A percentile compares a stretch with the other conserved stretches of the same genome.
Conservation (phyloP, 2,113 vertebrate species). For the Apteryx owenii region DNA sequence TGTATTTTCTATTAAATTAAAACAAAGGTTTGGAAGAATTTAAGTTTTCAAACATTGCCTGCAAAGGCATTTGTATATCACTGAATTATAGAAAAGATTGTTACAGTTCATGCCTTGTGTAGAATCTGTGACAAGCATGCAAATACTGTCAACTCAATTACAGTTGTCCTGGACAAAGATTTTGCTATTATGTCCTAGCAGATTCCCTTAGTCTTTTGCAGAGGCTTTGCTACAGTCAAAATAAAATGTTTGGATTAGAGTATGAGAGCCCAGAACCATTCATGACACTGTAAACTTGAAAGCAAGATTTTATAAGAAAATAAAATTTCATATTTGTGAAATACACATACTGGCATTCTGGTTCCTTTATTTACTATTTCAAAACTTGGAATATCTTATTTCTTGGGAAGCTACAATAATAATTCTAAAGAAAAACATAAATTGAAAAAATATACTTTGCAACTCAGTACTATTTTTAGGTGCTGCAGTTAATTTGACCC, state of each 20-base stretch:
- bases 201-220: background rate
- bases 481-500: slow-evolving; percentile 82
- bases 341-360: background rate
- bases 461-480: slow-evolving; percentile 64
- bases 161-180: background rate
- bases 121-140: background rate
- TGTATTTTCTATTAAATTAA: background rate
- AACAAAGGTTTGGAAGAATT: background rate
- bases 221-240: background rate
- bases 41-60: background rate
- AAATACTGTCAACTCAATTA: background rate
- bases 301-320: background rate
- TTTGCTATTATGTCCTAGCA: background rate
- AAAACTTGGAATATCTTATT: background rate
- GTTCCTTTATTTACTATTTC: background rate
- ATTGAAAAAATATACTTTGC: background rate
- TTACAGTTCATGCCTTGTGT: background rate
- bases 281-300: background rate
- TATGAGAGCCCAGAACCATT: background rate
- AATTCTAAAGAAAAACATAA: background rate
- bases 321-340: background rate
- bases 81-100: background rate
- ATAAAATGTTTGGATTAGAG: background rate
- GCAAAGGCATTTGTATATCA: background rate
- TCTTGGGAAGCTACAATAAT: background rate